Conservation (phyloP, 2,113 vertebrate species). For the Falcunculus frontatus region DNA sequence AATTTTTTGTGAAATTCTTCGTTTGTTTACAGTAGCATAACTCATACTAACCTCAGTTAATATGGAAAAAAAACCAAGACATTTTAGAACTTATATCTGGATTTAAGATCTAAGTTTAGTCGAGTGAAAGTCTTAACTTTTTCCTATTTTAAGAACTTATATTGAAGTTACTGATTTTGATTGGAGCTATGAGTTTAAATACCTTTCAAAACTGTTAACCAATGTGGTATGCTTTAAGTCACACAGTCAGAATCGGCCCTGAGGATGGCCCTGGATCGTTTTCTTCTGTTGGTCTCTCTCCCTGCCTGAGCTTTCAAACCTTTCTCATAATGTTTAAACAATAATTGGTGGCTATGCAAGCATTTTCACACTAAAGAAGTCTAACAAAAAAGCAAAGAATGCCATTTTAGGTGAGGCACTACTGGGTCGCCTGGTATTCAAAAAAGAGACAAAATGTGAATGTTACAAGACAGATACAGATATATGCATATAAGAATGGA, state of each 20-base stretch:
- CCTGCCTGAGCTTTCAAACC: background rate
- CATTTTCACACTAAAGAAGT: background rate
- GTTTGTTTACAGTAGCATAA: background rate
- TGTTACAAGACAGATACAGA: background rate
- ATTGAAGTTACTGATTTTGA: background rate
- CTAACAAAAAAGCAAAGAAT: background rate
- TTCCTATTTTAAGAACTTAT: background rate
- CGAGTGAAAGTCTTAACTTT: background rate
- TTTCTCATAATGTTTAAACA: background rate
- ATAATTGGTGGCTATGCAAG: background rate
- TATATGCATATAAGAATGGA: background rate
- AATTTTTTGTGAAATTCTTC: background rate
- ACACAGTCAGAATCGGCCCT: background rate
- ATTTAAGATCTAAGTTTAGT: background rate
- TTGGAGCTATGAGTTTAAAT: background rate
- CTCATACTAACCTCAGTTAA: background rate
- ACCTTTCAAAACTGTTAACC: background rate
- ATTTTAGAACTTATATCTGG: background rate
- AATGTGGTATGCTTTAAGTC: background rate
- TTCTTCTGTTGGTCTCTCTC: background rate
- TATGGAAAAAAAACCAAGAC: background rate
- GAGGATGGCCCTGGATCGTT: background rate
- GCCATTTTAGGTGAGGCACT: background rate
- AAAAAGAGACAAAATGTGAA: background rate
- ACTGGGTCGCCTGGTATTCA: background rate